Base-by-base conservation (phyloP, 2,113 vertebrate genomes). In the Geococcyx californianus region DNA sequence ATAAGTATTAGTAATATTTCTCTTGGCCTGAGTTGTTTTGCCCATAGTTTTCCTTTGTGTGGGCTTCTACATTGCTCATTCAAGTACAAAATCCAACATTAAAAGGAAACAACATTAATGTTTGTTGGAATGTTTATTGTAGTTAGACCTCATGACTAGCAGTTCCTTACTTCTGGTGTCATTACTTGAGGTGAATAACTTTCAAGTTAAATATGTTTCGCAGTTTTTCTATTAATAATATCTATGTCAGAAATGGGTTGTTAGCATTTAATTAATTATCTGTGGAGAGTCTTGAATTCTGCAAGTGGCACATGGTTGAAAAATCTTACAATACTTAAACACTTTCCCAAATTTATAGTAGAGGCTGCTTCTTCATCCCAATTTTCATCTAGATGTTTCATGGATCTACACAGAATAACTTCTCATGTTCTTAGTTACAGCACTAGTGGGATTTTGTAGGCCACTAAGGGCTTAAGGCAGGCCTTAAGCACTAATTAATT, bases 221-320 rank as follows among this genome's bases (percentile, higher is more conserved):
- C 55, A 38, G 80, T 90, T 94, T 74, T 94, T 83, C 84, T 87
- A 11, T 88, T 90, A 88, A 52, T 81, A 86, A 52, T 72, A 70
- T 87, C 77, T 76, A 38, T 81, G 38, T 84, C 87, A 95, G 54
- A 89, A 91, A 42, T 36, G 62, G 45, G 34, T 81, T 91, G 76
- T 92, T 96, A 94, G 83, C 56, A 69, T 90, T 95, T 91, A 88
- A 85, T 94, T 72, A 73, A 89, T 91, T 89, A 89, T 55, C 78
- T 91, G 24, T 94, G 73, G 92, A 92, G 64, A 79, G 8, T 95
- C 93, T 96, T 84, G 73, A 92, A 76, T 45, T 58, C 73, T 81
- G 49, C 34, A 86, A 94, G 78, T 90, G 72, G 51, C 58, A 47
- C 17, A n/a, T 29, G 58, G 93, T 80, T 89, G 66, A 85, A 94